Evolutionary conservation across 2,113 vertebrate species (phyloP).

Genomic region (Siniperca knerii): DNA sequence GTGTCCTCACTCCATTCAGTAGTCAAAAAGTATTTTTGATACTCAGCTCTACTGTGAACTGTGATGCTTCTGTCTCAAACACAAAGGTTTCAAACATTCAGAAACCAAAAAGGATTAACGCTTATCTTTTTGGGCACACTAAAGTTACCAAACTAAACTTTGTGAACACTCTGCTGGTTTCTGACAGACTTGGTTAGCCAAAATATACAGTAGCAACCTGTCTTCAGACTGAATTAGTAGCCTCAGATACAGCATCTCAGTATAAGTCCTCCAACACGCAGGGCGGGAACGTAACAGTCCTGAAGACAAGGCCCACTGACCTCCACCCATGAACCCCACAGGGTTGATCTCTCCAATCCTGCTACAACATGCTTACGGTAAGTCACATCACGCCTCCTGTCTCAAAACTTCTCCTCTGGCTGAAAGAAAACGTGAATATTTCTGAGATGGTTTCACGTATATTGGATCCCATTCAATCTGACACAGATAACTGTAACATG

Average conservation of each 20-base stretch:
- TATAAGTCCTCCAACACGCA: background rate
- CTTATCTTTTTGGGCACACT: background rate
- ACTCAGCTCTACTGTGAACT: background rate
- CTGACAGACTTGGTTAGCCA: background rate
- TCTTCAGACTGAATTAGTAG: slow-evolving; percentile 1
- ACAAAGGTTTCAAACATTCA: background rate
- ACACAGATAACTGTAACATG: slow-evolving; percentile 5
- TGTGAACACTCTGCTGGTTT: background rate
- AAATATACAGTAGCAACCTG: background rate
- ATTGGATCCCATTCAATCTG: background rate
- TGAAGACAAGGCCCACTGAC: slow-evolving; percentile 42
- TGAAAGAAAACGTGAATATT: background rate
- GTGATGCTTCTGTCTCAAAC: background rate
- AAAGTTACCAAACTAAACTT: background rate
- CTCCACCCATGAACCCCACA: slow-evolving; percentile 8
- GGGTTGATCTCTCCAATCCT: slow-evolving; percentile 14
- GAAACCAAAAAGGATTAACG: background rate
- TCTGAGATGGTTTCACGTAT: background rate
- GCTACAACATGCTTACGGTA: background rate
- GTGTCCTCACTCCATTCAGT: background rate
- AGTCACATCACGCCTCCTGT: background rate
- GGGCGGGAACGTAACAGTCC: background rate
- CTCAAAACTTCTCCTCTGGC: background rate
- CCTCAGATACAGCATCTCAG: slow-evolving; percentile 1
- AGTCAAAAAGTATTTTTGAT: background rate